Conservation (phyloP, 2,113 vertebrate genomes). For the Machaerirhynchus nigripectus region DNA sequence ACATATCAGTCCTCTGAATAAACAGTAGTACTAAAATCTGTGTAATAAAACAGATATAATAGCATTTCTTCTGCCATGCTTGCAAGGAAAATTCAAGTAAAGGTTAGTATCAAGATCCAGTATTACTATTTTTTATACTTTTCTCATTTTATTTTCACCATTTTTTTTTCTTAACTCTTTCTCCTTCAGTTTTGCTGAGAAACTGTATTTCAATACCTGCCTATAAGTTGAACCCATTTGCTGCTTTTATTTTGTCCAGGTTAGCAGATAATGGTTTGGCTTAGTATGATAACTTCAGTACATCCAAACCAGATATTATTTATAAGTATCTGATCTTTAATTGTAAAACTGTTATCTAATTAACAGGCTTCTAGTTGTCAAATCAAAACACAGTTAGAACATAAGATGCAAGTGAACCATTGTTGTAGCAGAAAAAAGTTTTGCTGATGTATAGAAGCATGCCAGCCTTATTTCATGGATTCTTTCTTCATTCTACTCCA, state of each 20-base stretch:
- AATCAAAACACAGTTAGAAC: background rate
- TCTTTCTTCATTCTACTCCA: background rate
- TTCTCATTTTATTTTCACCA: background rate
- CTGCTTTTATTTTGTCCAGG: background rate
- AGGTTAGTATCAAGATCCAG: background rate
- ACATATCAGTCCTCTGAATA: background rate
- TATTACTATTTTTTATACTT: background rate
- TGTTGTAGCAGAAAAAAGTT: background rate
- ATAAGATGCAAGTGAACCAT: background rate
- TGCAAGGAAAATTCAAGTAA: background rate
- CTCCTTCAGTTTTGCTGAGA: background rate
- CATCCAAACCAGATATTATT: background rate
- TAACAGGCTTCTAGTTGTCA: background rate
- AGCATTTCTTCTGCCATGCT: background rate
- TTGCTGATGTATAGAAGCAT: background rate
- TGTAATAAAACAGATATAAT: background rate
- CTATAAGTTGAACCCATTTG: background rate
- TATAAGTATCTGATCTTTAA: background rate
- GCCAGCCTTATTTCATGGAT: background rate
- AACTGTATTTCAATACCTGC: background rate
- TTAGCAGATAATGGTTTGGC: background rate
- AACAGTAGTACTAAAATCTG: background rate
- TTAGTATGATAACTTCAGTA: background rate
- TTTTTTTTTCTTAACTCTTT: background rate
- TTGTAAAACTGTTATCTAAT: background rate